These are phyloP conservation scores for Ctenopoma multispine DNA, from an alignment of 2,797 vertebrate genomes.

Conservation along the genomic window DNA sequence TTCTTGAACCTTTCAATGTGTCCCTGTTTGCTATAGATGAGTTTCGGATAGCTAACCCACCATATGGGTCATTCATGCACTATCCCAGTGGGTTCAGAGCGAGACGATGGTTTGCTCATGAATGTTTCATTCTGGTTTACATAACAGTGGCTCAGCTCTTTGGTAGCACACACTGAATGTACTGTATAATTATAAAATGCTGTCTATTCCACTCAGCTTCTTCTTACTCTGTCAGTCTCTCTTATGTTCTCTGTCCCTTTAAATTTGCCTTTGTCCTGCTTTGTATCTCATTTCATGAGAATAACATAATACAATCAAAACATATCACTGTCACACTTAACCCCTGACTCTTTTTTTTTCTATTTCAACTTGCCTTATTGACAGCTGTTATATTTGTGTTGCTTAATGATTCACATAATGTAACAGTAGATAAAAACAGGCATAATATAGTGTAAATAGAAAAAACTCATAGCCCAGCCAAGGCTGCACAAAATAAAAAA, in stretches of 20 bases:
- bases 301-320: slow-evolving; percentile 30
- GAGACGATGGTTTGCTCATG: slow-evolving; percentile 62
- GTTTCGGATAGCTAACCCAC: slow-evolving; percentile 49
- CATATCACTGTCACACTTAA: slow-evolving; percentile 12
- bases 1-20: slow-evolving; percentile 31
- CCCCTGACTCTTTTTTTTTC: background rate
- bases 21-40: slow-evolving; percentile 48
- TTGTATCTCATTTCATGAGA: slow-evolving; percentile 43
- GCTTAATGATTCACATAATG: slow-evolving; percentile 3
- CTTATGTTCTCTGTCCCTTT: slow-evolving; percentile 28
- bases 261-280: slow-evolving; percentile 22
- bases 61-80: slow-evolving; percentile 65
- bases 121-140: slow-evolving; percentile 75
- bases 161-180: slow-evolving; percentile 43
- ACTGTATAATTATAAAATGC: slow-evolving; percentile 54
- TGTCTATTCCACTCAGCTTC: slow-evolving; percentile 25
- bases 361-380: slow-evolving; percentile 22
- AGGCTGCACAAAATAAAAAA: too few species aligned
- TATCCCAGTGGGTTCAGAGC: slow-evolving; percentile 43
- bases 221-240: slow-evolving; percentile 21
- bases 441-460: background rate
- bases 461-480: background rate
- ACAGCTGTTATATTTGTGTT: slow-evolving; percentile 19
- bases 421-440: slow-evolving; percentile 3
- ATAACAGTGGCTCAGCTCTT: slow-evolving; percentile 70